Evolutionary conservation across 2,113 vertebrate species (phyloP).

Genomic region (Recurvirostra avosetta): DNA sequence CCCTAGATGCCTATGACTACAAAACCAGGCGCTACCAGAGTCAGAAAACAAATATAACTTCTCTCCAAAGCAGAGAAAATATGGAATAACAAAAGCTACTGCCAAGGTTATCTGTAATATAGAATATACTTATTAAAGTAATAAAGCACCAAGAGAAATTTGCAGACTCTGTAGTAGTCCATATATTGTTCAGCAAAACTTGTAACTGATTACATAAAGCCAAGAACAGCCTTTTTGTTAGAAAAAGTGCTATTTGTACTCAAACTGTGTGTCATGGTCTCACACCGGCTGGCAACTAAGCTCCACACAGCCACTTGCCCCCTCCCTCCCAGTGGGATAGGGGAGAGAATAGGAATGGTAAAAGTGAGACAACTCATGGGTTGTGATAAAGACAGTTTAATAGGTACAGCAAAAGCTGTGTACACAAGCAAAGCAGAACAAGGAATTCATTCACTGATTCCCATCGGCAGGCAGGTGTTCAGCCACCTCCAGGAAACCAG

Average conservation of each 20-base stretch:
- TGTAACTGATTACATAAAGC: not conserved
- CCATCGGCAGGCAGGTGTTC: fast-evolving
- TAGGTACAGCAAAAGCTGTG: fast-evolving
- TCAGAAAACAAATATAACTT: not conserved
- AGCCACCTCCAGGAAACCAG: not conserved
- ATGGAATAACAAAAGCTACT: not conserved
- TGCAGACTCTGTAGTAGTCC: not conserved
- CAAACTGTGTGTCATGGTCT: not conserved
- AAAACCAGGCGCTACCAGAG: not conserved
- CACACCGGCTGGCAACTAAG: not conserved
- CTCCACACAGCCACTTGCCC: fast-evolving
- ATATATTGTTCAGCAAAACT: not conserved
- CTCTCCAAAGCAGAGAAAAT: not conserved
- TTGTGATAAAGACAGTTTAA: not conserved
- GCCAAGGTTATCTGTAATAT: not conserved
- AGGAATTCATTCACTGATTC: not conserved
- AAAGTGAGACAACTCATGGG: fast-evolving
- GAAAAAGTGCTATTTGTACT: not conserved
- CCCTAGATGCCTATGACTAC: not conserved
- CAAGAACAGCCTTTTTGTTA: not conserved
- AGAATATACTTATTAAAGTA: not conserved
- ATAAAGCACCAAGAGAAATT: not conserved
- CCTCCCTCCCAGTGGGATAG: too few relatives aligned
- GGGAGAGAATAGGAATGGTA: not conserved
- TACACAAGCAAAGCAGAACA: not conserved